These are phyloP conservation scores for Scolanthus callimorphus DNA, from an alignment of 92 coral and sea anemone genomes.

Conservation along the genomic window DNA sequence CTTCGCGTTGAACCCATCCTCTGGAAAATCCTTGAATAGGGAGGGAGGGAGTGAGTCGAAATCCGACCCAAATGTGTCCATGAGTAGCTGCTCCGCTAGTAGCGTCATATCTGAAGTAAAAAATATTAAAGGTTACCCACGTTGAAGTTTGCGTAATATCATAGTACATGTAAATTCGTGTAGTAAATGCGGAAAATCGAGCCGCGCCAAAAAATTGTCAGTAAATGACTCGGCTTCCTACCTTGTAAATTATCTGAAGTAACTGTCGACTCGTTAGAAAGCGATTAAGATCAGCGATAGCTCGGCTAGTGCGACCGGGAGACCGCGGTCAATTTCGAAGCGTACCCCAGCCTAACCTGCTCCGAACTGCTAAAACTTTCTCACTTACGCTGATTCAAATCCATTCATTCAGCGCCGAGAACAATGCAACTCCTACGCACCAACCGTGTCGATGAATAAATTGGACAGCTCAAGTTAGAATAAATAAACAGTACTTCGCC, in stretches of 20 bases:
- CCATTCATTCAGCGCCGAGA: slow-evolving; percentile 76
- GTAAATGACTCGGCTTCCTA: neutral
- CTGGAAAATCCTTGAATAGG: slow-evolving; percentile 71
- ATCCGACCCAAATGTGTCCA: slow-evolving; percentile 64
- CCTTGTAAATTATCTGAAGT: neutral
- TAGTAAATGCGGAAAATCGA: slow-evolving; percentile 9
- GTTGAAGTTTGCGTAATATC: neutral
- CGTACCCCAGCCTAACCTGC: slow-evolving; percentile 50
- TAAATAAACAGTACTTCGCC: neutral
- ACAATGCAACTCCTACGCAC: slow-evolving; percentile 75
- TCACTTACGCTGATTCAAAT: slow-evolving; percentile 70
- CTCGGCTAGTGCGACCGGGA: slow-evolving; percentile 3
- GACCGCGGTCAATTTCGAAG: slow-evolving; percentile 23
- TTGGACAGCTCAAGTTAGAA: slow-evolving; percentile 1
- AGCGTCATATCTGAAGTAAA: slow-evolving; percentile 34
- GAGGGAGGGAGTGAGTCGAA: slow-evolving; percentile 74
- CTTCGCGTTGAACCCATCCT: slow-evolving; percentile 60
- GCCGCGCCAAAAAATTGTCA: neutral
- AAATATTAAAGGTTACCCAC: neutral
- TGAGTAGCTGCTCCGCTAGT: slow-evolving; percentile 33
- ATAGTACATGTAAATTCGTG: slow-evolving; percentile 30
- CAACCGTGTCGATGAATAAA: slow-evolving; percentile 16
- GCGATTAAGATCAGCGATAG: slow-evolving; percentile 7
- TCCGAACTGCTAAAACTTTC: slow-evolving; percentile 56
- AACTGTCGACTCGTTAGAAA: neutral